These are phyloP conservation scores for Caenorhabditis virilis DNA, from an alignment of 2,888 invertebrate genomes.

Conservation along the genomic window DNA sequence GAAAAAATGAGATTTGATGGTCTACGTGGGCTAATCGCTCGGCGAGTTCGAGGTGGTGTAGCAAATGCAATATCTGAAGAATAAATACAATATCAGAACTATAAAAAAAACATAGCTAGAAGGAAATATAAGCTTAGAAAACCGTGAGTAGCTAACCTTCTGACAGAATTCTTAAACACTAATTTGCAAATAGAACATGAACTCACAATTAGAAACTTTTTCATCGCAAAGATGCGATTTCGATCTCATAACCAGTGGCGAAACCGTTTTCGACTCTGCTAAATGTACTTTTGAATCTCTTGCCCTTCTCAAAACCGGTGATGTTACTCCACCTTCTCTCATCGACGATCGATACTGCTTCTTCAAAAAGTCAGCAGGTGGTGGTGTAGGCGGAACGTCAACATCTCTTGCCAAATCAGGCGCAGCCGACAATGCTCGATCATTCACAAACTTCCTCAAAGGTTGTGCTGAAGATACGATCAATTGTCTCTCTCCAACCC, in stretches of 20 bases:
- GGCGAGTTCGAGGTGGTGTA: slow-evolving; percentile 21
- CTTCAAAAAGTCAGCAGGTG: too few species aligned
- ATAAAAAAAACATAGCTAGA: background rate
- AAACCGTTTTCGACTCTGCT: slow-evolving; percentile 1
- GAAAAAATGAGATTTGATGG: slow-evolving; percentile 23
- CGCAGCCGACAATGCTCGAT: slow-evolving; percentile 5
- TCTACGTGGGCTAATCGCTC: slow-evolving; percentile 1
- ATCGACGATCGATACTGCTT: background rate
- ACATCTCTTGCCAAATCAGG: background rate
- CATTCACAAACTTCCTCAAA: background rate
- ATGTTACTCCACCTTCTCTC: slow-evolving; percentile 2
- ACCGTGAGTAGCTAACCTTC: too few species aligned
- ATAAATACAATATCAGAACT: background rate
- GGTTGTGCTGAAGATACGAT: slow-evolving; percentile 15
- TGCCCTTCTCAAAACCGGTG: slow-evolving; percentile 16
- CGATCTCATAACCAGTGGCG: slow-evolving; percentile 21
- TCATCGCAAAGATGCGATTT: slow-evolving; percentile 26
- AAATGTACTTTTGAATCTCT: slow-evolving; percentile 7
- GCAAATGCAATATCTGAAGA: slow-evolving; percentile 18
- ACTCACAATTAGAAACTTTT: slow-evolving; percentile 19
- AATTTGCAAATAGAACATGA: too few species aligned
- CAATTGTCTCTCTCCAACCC: slow-evolving; percentile 23
- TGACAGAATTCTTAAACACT: too few species aligned
- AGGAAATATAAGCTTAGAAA: background rate
- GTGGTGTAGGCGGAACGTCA: background rate